Evolutionary conservation across 1,140 invertebrate species (phyloP), one percentile per base, ranked within the genome.

Genomic region (Tetraneura akinire): DNA sequence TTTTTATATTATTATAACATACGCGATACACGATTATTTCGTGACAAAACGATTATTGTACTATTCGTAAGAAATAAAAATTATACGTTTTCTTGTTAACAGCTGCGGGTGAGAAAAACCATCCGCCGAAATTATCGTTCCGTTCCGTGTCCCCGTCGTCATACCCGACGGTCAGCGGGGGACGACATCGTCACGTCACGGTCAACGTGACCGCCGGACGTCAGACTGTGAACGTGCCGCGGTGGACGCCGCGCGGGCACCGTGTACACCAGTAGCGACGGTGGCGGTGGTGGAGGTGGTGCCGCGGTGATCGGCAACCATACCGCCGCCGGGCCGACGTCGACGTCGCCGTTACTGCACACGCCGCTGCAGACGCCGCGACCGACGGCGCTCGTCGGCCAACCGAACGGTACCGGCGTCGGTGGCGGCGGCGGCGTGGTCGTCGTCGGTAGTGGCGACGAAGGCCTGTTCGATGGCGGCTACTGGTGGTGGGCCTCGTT

Each of bases 401-500:
- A 66, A 32, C 26, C 29, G 1, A 78, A 78, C 73, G 53, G 57
- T 18, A 62, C 51, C 23, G 73, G 29, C 29, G 73, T 16, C 18
- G 73, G 29, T 1, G 73, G 51, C 21, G 71, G 49, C 49, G 49
- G 16, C 9, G 32, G 26, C 32, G 70, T 23, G 0, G 53, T 1
- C 26, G 51, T 11, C 29, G 60, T n/a, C 45, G 18, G 18, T 10
- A 26, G 49, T 9, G 66, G 47, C 4, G 71, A 8, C 9, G 71
- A 49, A n/a, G 62, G 9, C 32, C 3, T 11, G 16, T n/a, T n/a
- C 16, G 57, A 37, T 23, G 66, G 47, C 60, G 29, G 47, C 18
- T 78, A 55, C 26, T 64, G 66, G 66, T 81, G 80, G 80, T 94
- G 92, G 92, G 92, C 91, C 0, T 86, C 93, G 80, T 84, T 92